phyloP scores from a whole-genome alignment of 2,888 invertebrate species.

The Biston betularia region DNA sequence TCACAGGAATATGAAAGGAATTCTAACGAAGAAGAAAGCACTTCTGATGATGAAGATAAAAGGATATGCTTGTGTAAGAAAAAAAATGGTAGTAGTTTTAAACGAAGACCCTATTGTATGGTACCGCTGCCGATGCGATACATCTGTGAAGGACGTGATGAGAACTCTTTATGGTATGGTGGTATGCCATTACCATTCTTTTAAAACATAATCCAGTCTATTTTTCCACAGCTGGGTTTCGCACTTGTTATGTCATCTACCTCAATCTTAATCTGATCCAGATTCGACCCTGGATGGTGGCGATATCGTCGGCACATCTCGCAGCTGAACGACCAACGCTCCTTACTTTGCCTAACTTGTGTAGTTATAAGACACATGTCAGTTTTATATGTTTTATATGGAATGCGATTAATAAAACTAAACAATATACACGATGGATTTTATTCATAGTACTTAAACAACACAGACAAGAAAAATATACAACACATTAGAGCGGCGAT shows the following conservation, averaged over 20 bases:
- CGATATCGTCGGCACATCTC: too few species aligned
- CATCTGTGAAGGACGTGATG: slow-evolving; percentile 1
- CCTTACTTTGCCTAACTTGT: not conserved
- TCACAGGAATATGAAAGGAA: not conserved
- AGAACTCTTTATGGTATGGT: slow-evolving; percentile 18
- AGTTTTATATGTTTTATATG: not conserved
- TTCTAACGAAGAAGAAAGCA: not conserved
- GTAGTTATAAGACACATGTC: not conserved
- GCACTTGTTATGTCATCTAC: too few species aligned
- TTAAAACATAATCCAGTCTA: not conserved
- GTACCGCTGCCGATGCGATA: slow-evolving; percentile 9
- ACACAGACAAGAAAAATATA: slow-evolving; percentile 11
- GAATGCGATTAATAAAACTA: not conserved
- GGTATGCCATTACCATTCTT: slow-evolving; percentile 18
- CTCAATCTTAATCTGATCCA: too few species aligned
- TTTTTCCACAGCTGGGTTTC: too few species aligned
- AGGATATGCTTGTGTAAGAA: slow-evolving; percentile 4
- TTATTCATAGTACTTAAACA: not conserved
- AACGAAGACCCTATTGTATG: slow-evolving; percentile 16
- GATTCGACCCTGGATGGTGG: too few species aligned
- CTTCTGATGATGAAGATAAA: not conserved
- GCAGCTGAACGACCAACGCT: too few species aligned
- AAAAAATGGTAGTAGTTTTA: not conserved
- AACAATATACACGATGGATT: not conserved
- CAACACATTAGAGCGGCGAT: not conserved